A percentile compares a stretch with the other conserved stretches of the same genome.
Conservation (phyloP, 1,140 invertebrate species). For the Drosophila persimilis region DNA sequence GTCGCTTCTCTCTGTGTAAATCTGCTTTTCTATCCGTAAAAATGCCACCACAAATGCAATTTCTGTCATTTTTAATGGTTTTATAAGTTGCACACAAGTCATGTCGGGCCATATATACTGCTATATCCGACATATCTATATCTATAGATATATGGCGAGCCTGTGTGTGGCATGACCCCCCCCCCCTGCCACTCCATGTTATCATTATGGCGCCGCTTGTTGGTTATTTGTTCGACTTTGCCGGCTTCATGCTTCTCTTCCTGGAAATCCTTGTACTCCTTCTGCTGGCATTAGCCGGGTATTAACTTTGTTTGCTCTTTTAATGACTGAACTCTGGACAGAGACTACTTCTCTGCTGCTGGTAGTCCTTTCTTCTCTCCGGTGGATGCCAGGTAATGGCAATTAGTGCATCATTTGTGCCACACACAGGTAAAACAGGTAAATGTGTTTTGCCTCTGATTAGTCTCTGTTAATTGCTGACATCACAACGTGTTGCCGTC, state of each 20-base stretch:
- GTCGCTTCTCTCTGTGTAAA: conserved; percentile 11
- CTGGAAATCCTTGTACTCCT: conserved; percentile 14
- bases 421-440: conserved; percentile 39
- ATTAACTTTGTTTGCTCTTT: conserved; percentile 70
- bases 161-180: conserved; percentile 21
- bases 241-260: conserved; percentile 30
- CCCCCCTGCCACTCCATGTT: conserved; percentile 22
- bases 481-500: conserved; percentile 21
- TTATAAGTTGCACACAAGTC: conserved; percentile 56
- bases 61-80: conserved; percentile 75
- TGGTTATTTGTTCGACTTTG: conserved; percentile 39
- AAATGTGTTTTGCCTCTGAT: conserved; percentile 59
- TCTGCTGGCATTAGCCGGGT: conserved; percentile 35
- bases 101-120: neutral
- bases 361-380: neutral
- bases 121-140: neutral
- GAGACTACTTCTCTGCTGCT: neutral
- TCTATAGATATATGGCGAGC: conserved; percentile 1
- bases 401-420: conserved; percentile 68
- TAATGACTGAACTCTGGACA: conserved; percentile 42
- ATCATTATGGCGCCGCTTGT: conserved; percentile 40
- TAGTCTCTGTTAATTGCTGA: conserved; percentile 66
- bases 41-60: conserved; percentile 60
- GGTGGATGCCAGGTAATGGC: conserved; percentile 27
- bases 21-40: conserved; percentile 32